Evolutionary conservation across 2,113 vertebrate species (phyloP).

Genomic region (Hydropotes inermis): DNA sequence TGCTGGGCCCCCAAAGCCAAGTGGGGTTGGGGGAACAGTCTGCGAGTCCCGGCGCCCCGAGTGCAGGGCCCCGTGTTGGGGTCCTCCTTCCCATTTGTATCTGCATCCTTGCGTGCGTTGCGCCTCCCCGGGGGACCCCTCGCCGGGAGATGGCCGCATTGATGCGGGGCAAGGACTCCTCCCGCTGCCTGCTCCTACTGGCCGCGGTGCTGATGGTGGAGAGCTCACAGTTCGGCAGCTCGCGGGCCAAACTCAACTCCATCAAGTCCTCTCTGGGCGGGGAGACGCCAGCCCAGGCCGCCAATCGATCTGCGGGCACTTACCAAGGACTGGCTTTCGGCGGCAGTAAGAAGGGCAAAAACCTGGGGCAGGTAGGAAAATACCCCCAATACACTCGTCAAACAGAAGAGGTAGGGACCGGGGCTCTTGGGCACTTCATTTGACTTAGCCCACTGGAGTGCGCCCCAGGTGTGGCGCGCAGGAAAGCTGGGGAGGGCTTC

Average conservation of each 20-base stretch:
- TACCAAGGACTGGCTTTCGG: constrained; percentile 82
- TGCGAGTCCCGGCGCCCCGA: not conserved
- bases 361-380: constrained; percentile 88
- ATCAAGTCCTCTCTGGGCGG: constrained; percentile 90
- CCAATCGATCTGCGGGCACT: constrained; percentile 85
- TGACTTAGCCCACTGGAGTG: not conserved
- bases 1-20: constrained; percentile 1
- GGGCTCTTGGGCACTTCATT: not conserved
- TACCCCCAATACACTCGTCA: constrained; percentile 68
- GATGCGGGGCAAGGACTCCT: constrained; percentile 86
- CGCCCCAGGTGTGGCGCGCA: not conserved
- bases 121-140: not conserved
- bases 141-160: constrained; percentile 79
- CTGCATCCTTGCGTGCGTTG: not conserved
- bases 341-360: constrained; percentile 90
- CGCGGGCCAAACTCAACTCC: constrained; percentile 91
- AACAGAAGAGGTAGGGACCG: constrained; percentile 70
- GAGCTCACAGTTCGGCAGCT: constrained; percentile 85
- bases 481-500: not conserved
- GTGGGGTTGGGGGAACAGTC: constrained; percentile 27
- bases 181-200: constrained; percentile 87
- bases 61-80: not conserved
- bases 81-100: not conserved
- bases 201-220: constrained; percentile 88
- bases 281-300: constrained; percentile 86